Evolutionary conservation across 35 echinoderm and acorn worm species (phyloP), one percentile per base, ranked within the genome.

Genomic region (Apostichopus japonicus): DNA sequence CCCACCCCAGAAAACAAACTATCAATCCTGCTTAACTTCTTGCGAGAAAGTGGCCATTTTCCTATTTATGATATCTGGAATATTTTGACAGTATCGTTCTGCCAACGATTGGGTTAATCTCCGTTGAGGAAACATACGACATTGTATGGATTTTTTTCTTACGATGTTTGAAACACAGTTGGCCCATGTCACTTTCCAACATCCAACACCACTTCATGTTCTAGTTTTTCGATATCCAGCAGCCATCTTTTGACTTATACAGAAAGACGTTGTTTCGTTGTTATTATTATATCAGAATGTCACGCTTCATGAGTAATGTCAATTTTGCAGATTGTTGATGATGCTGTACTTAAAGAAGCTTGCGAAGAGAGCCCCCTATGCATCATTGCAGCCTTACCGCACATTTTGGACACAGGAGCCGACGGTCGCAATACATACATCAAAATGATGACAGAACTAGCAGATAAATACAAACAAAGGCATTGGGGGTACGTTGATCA

Each of bases 331-430:
- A 59, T 97, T 56, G 90, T 88, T 55, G 92, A 83, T 10, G 87
- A 93, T 11, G 4, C 78, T 53, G 94, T 97, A 6, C 24, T 97
- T 44, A 77, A 65, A 77, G 94, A 95, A 10, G 87, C 92, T 13
- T 97, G 96, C 86, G 76, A 95, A 16, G 70, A 92, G 25, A 86
- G 93, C 52, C 94, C 84, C 24, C 91, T 98, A 8, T 98, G 97
- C 51, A 72, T 98, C 51, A 54, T 98, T 27, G 90, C 97, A 1
- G 79, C 96, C 54, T 95, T 98, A n/a, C 97, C 94, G 21, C 83
- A 98, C 79, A 96, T 98, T 24, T 76, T 98, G 61, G 97, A 98
- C 75, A 93, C 97, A 1, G 97, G 97, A 87, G 97, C 97, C 17
- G 94, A 87, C 11, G 97, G 97, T 54, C 84, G 97, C 17, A 98